phyloP scores from a whole-genome alignment of 92 coral and sea anemone genomes.

The Parazoanthus swiftii region DNA sequence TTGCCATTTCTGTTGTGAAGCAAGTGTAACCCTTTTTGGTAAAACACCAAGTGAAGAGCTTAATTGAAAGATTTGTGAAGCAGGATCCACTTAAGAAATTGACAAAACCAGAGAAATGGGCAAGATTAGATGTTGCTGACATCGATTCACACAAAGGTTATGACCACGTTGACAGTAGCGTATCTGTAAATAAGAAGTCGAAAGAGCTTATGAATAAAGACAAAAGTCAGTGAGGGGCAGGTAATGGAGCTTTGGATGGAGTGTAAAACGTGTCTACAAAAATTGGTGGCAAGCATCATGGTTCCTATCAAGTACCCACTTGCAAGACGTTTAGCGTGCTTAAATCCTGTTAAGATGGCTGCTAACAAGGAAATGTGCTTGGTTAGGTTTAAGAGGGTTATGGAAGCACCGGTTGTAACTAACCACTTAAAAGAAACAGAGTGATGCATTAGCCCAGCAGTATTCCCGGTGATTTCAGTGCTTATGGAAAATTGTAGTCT shows the following conservation, averaged over 20 bases:
- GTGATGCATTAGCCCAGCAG: no score
- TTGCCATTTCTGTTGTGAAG: background rate
- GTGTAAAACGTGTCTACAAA: background rate
- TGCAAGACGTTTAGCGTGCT: no score
- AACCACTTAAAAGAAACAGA: no score
- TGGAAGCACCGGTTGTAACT: no score
- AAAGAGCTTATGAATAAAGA: slow-evolving; percentile 1
- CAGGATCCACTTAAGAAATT: background rate
- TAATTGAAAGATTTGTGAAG: slow-evolving; percentile 19
- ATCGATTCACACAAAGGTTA: background rate
- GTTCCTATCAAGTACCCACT: no score
- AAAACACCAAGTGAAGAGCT: slow-evolving; percentile 1
- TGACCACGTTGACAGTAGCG: background rate
- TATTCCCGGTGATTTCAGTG: no score
- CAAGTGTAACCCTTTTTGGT: slow-evolving; percentile 10
- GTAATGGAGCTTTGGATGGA: background rate
- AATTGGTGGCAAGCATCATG: slow-evolving; percentile 10
- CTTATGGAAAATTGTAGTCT: no score
- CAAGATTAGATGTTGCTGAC: slow-evolving; percentile 13
- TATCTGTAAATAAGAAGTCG: background rate
- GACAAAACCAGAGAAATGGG: background rate
- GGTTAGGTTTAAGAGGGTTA: no score
- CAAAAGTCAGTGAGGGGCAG: slow-evolving; percentile 1
- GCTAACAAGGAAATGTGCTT: no score
- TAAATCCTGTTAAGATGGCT: no score